Base-by-base conservation (phyloP, 2,888 invertebrate species). In the Rutpela maculata region DNA sequence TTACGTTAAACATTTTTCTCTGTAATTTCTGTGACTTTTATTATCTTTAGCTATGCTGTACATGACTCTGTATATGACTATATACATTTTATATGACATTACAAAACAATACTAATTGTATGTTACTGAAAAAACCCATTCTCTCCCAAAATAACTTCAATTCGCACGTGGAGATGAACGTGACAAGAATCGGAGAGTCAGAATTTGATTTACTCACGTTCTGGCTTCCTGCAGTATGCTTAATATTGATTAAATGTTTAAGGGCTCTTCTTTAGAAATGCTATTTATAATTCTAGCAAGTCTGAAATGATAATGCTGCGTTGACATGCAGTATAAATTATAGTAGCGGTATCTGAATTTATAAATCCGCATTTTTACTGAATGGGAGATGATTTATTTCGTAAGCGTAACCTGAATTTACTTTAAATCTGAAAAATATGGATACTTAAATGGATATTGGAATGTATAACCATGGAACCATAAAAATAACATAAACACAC, bases 281-380 rank as follows among this genome's bases (percentile, higher is more conserved):
- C 15, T 50, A 50, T 50, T 50, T 50, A 50, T 50, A 50, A 50
- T 50, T 50, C 50, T n/a, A n/a, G 50, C 50, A 50, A n/a, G n/a
- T 50, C 50, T n/a, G 6, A 6, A n/a, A 50, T 50, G 50, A n/a
- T 50, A 50, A 50, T 50, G 50, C 50, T n/a, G 4, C 3, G 7
- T 6, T 50, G 50, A 50, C 50, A 50, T 50, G 50, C 50, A n/a
- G 50, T 50, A 50, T 50, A 50, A 50, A 50, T 50, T 50, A 6
- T n/a, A 50, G 3, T n/a, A n/a, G 12, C 12, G 15, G 0, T 43
- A 15, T 15, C 1, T 43, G 12, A 50, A 50, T 50, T 50, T 50
- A 50, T n/a, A 43, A 43, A 50, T 50, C n/a, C 50, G 50, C 50
- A 50, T n/a, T 50, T 50, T 50, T 50, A 7, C 31, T 50, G 5